Evolutionary conservation across 2,113 vertebrate species (phyloP).

Genomic region (Prolemur simus): DNA sequence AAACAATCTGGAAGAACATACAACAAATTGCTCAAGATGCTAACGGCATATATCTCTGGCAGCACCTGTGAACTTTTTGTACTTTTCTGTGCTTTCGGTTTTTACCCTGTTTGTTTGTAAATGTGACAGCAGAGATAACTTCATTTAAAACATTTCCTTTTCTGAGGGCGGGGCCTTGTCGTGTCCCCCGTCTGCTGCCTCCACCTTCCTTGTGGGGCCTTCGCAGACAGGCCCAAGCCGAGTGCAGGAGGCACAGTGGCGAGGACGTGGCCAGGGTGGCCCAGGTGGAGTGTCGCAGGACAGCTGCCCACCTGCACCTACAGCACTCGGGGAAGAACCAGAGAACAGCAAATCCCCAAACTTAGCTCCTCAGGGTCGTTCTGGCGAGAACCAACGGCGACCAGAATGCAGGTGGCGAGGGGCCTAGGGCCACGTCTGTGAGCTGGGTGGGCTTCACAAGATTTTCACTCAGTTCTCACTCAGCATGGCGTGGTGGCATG

Average conservation of each 20-base stretch:
- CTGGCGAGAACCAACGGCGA: background rate
- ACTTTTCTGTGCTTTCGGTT: background rate
- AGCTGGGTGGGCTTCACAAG: background rate
- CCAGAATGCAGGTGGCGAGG: background rate
- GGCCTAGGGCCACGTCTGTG: background rate
- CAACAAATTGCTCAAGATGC: no score
- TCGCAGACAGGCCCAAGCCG: no score
- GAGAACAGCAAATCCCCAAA: no score
- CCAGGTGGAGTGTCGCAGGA: background rate
- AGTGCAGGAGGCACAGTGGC: background rate
- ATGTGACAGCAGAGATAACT: no score
- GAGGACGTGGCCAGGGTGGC: background rate
- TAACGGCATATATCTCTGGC: background rate
- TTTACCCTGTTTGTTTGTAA: background rate
- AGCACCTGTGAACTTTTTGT: no score
- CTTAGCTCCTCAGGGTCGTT: background rate
- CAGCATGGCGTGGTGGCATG: accelerated
- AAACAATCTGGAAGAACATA: background rate
- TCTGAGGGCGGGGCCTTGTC: accelerated
- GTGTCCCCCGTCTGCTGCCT: accelerated
- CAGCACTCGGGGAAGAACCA: accelerated
- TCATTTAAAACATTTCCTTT: no score
- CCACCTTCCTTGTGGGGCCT: accelerated
- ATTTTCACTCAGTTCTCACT: background rate
- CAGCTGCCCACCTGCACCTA: no score